These are phyloP conservation scores for Terebella lapidaria DNA, from an alignment of 2,888 invertebrate species.

Conservation along the genomic window DNA sequence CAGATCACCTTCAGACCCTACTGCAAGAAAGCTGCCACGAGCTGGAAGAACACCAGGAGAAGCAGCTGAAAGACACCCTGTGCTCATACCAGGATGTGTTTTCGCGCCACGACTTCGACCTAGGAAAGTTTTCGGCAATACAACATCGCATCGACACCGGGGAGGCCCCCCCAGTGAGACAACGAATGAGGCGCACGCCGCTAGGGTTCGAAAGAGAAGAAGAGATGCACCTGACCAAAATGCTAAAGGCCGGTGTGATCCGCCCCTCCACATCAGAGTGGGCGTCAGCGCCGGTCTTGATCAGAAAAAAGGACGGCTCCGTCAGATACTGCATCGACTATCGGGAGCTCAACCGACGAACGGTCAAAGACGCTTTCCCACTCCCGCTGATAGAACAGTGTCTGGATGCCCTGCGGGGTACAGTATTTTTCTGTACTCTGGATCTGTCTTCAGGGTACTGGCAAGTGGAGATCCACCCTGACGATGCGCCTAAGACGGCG, in stretches of 20 bases:
- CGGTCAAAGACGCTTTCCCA: background rate
- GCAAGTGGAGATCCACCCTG: no score
- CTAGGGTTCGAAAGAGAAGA: constrained; percentile 17
- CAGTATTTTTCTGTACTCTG: background rate
- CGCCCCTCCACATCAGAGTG: background rate
- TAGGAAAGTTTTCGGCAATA: no score
- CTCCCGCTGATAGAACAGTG: background rate
- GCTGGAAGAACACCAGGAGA: no score
- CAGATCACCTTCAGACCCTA: no score
- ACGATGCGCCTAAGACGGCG: no score
- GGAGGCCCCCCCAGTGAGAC: constrained; percentile 11
- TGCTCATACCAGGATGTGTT: no score
- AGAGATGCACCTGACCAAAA: constrained; percentile 9
- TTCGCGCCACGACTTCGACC: no score
- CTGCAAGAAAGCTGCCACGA: no score
- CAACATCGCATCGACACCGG: constrained; percentile 11
- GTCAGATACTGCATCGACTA: background rate
- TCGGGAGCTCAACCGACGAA: background rate
- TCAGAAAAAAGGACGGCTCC: background rate
- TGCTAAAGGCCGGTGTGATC: constrained; percentile 10
- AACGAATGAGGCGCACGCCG: constrained; percentile 12
- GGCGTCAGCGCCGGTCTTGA: background rate
- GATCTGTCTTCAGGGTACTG: no score
- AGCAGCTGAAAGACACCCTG: no score
- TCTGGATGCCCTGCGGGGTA: background rate